Evolutionary conservation across 1,140 invertebrate species (phyloP).

Genomic region (Temnothorax curvispinosus): DNA sequence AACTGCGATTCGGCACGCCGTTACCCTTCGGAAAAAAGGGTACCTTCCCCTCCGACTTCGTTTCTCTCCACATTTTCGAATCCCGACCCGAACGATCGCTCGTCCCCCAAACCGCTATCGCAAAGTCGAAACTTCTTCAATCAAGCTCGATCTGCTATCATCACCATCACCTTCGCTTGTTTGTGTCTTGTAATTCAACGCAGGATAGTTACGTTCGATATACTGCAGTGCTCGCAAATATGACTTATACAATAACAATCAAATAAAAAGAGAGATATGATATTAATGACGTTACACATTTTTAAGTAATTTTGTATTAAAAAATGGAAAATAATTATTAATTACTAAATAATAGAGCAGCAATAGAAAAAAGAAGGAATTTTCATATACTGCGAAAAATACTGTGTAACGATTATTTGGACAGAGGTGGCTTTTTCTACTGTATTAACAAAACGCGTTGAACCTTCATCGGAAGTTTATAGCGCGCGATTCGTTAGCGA

Average conservation of each 20-base stretch:
- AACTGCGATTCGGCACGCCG: slow-evolving; percentile 44
- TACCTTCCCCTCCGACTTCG: not conserved
- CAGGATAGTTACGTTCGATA: not conserved
- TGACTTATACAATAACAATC: not conserved
- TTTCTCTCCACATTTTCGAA: slow-evolving; percentile 21
- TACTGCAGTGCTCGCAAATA: not conserved
- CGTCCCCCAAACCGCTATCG: slow-evolving; percentile 26
- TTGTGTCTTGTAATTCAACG: slow-evolving; percentile 34
- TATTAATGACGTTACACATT: not conserved
- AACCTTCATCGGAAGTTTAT: not conserved
- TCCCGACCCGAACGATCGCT: not conserved
- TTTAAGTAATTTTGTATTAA: not conserved
- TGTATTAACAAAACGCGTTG: not conserved
- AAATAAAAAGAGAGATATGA: not conserved
- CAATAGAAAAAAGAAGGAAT: not conserved
- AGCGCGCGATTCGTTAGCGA: slow-evolving; percentile 29
- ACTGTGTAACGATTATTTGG: not conserved
- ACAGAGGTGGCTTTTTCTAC: not conserved
- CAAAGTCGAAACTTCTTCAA: slow-evolving; percentile 24
- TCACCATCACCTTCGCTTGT: not conserved
- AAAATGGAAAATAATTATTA: not conserved
- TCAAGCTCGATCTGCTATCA: slow-evolving; percentile 7
- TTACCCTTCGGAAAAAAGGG: slow-evolving; percentile 21
- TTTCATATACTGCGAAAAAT: not conserved
- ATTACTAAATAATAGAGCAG: too few relatives aligned